phyloP scores from a whole-genome alignment of 2,113 vertebrate species.

The Daboia siamensis region DNA sequence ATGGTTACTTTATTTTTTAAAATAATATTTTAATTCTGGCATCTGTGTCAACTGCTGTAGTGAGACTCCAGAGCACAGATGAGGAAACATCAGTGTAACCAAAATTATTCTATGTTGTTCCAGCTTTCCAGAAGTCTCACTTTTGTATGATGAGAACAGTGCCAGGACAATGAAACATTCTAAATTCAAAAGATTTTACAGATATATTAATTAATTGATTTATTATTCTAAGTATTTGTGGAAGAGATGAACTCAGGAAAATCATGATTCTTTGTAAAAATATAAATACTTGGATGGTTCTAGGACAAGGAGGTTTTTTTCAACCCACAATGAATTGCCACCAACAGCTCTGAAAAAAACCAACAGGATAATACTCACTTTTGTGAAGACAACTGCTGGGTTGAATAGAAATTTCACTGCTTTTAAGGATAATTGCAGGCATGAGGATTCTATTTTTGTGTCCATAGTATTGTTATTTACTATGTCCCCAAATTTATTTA shows the following conservation, averaged over 20 bases:
- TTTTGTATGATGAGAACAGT: not conserved
- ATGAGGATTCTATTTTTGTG: not conserved
- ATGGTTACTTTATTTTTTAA: not conserved
- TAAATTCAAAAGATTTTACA: not conserved
- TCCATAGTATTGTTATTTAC: not conserved
- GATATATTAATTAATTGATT: not conserved
- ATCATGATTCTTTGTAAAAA: not conserved
- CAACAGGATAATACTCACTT: not conserved
- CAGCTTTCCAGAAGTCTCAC: not conserved
- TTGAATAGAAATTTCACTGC: not conserved
- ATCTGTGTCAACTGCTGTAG: not conserved
- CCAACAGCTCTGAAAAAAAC: not conserved
- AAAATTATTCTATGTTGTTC: not conserved
- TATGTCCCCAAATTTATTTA: not conserved
- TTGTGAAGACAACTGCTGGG: not conserved
- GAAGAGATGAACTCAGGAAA: not conserved
- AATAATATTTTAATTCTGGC: not conserved
- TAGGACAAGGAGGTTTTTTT: not conserved
- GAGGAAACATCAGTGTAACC: not conserved
- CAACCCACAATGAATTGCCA: not conserved
- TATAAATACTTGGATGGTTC: not conserved
- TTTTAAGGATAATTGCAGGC: not conserved
- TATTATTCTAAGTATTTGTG: not conserved
- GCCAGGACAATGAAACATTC: not conserved
- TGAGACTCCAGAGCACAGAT: not conserved